Percentiles rank a stretch among this genome's conserved stretches.
Evolutionary conservation across 2,113 vertebrate species (phyloP).

Genomic region (Colistium nudipinnis): DNA sequence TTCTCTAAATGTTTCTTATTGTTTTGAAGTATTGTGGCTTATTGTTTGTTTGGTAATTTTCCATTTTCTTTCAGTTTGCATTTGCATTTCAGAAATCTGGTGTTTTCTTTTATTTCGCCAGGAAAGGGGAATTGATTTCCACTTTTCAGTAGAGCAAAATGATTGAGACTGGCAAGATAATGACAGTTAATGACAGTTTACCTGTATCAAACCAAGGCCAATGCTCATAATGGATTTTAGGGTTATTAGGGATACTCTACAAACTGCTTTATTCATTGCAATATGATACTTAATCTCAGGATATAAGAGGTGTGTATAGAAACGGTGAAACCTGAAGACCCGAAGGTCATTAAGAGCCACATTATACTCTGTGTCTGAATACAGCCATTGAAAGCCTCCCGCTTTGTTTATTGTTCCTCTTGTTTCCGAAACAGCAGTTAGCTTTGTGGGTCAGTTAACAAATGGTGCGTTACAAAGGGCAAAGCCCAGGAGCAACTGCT

Average conservation of each 20-base stretch:
- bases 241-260: constrained; percentile 15
- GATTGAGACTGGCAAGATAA: too few relatives aligned
- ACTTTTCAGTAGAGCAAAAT: too few relatives aligned
- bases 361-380: constrained; percentile 60
- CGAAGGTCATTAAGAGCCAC: constrained; percentile 48
- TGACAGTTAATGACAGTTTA: too few relatives aligned
- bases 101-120: too few relatives aligned
- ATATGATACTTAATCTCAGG: constrained; percentile 47
- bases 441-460: constrained; percentile 10
- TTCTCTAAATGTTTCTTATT: too few relatives aligned
- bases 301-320: constrained; percentile 53
- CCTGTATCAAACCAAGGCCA: background rate
- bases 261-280: constrained; percentile 60
- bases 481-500: constrained; percentile 9
- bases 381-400: constrained; percentile 58
- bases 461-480: constrained; percentile 21
- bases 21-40: too few relatives aligned
- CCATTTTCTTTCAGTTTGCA: too few relatives aligned
- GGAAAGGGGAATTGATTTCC: background rate
- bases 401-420: constrained; percentile 61
- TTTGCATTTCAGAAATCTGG: too few relatives aligned
- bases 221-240: background rate
- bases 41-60: too few relatives aligned
- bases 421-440: constrained; percentile 53
- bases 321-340: constrained; percentile 65